These are phyloP conservation scores for Rallus limicola DNA, from an alignment of 2,113 vertebrate species.

Conservation along the genomic window DNA sequence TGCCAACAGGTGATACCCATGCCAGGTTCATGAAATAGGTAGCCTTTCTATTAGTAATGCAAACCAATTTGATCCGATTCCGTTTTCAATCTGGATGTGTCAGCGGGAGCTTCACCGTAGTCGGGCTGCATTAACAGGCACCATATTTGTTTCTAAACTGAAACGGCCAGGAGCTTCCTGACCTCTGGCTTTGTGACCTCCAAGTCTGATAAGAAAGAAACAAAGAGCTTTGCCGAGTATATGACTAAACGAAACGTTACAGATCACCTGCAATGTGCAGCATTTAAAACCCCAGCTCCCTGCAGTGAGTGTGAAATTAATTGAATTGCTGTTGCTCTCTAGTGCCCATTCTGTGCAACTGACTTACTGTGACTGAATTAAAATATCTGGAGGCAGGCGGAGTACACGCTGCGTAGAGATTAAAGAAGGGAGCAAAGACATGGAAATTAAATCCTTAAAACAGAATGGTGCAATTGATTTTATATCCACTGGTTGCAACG, in stretches of 20 bases:
- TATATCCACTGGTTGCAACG: neutral
- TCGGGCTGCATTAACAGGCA: neutral
- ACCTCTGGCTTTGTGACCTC: constrained; percentile 34
- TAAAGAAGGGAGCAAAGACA: constrained; percentile 63
- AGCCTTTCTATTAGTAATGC: neutral
- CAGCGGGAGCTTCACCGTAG: constrained; percentile 26
- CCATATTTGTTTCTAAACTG: constrained; percentile 47
- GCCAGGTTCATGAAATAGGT: neutral
- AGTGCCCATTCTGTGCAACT: constrained; percentile 64
- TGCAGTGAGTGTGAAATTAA: constrained; percentile 60
- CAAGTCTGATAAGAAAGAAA: constrained; percentile 36
- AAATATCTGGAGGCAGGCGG: constrained; percentile 67
- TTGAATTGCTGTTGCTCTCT: constrained; percentile 68
- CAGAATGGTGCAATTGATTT: constrained; percentile 47
- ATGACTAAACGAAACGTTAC: neutral
- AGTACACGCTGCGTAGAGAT: constrained; percentile 64
- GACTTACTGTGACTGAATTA: constrained; percentile 66
- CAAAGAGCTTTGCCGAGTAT: constrained; percentile 35
- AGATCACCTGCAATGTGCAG: constrained; percentile 59
- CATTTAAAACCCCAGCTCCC: constrained; percentile 62
- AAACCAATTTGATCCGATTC: neutral
- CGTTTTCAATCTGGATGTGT: constrained; percentile 12
- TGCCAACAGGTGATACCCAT: neutral
- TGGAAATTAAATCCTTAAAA: constrained; percentile 64
- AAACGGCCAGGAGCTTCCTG: constrained; percentile 21